A percentile compares a stretch with the other conserved stretches of the same genome.
phyloP scores from a whole-genome alignment of 2,113 vertebrate genomes.

The Eurystomus gularis region DNA sequence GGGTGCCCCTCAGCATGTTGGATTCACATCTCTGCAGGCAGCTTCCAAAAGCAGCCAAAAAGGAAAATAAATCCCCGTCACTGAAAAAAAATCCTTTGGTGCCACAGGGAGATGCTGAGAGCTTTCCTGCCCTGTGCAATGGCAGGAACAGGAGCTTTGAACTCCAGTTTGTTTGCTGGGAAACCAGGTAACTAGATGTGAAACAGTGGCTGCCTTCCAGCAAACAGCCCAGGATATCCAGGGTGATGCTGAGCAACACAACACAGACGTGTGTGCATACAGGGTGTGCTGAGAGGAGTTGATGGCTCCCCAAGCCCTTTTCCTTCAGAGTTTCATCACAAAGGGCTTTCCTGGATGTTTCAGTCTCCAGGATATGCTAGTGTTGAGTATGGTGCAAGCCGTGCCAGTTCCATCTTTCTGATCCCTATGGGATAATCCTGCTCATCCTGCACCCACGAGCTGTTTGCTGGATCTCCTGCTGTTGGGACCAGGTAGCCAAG shows the following conservation, averaged over 20 bases:
- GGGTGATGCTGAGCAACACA: background rate
- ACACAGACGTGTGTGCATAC: fast-evolving
- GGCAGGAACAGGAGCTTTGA: background rate
- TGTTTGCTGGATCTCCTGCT: background rate
- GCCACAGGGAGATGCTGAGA: background rate
- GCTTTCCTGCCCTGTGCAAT: background rate
- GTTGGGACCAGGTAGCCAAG: background rate
- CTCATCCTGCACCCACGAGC: background rate
- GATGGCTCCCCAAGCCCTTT: background rate
- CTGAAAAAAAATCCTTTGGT: background rate
- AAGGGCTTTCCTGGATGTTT: background rate
- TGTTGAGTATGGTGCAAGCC: background rate
- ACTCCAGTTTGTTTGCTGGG: constrained; percentile 57
- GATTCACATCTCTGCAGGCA: background rate
- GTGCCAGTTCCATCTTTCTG: fast-evolving
- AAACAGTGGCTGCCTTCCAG: background rate
- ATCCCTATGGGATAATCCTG: fast-evolving
- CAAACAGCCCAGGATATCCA: background rate
- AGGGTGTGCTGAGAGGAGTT: background rate
- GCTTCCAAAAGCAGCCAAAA: background rate
- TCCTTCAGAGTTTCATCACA: too few relatives aligned
- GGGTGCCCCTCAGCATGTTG: background rate
- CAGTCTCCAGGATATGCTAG: background rate
- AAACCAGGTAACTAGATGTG: constrained; percentile 47
- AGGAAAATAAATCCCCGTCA: background rate